Percentiles rank a stretch among this genome's conserved stretches.
phyloP scores from a whole-genome alignment of 1,140 invertebrate genomes.

The Euglossa dilemma region DNA sequence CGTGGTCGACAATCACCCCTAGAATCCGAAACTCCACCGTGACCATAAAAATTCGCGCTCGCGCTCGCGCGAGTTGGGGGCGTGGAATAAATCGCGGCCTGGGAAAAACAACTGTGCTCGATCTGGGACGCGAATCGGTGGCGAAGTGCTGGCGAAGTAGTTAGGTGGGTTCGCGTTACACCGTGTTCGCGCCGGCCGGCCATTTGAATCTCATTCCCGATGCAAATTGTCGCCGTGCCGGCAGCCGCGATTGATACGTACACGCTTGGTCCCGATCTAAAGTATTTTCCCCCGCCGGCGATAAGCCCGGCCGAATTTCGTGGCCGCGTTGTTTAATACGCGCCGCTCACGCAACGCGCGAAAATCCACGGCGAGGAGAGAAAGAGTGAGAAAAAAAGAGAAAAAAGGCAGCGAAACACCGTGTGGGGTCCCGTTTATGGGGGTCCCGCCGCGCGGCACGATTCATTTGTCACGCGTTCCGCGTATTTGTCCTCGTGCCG shows the following conservation, averaged over 20 bases:
- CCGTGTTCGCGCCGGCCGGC: conserved; percentile 8
- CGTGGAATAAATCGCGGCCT: too few species aligned
- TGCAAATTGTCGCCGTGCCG: conserved; percentile 23
- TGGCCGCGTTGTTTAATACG: neutral
- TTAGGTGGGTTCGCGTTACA: neutral
- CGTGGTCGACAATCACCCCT: too few species aligned
- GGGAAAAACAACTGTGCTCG: neutral
- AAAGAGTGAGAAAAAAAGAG: too few species aligned
- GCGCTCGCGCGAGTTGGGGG: too few species aligned
- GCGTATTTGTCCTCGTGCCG: conserved; percentile 35
- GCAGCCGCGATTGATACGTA: conserved; percentile 30
- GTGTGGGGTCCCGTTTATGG: neutral
- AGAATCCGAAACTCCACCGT: too few species aligned
- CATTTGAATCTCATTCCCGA: conserved; percentile 33
- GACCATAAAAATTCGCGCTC: neutral
- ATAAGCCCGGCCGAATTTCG: neutral
- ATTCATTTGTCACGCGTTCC: conserved; percentile 42
- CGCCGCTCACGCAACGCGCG: neutral
- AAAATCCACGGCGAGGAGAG: neutral
- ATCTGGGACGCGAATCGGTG: neutral
- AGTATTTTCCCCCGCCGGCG: conserved; percentile 15
- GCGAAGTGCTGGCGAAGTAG: conserved; percentile 2
- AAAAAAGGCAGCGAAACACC: conserved; percentile 26
- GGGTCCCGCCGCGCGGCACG: neutral
- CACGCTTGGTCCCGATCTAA: conserved; percentile 4